Conservation (phyloP, 2,888 invertebrate genomes). For the Leptinotarsa haldemani region DNA sequence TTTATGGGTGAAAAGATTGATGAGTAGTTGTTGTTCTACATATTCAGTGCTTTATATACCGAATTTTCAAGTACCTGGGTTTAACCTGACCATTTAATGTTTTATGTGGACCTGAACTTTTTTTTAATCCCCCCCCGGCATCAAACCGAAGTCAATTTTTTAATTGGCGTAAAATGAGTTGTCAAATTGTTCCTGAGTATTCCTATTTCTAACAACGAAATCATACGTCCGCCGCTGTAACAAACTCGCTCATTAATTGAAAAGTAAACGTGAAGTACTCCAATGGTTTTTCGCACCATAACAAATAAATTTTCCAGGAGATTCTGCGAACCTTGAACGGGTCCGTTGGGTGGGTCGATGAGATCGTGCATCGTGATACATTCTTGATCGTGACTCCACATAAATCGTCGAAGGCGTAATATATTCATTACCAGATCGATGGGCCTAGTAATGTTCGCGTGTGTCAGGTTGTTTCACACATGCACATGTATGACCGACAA, state of each 20-base stretch:
- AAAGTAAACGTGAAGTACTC: slow-evolving; percentile 27
- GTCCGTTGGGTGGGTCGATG: slow-evolving; percentile 47
- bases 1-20: too few relatives aligned
- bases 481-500: too few relatives aligned
- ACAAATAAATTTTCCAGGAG: slow-evolving; percentile 32
- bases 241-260: slow-evolving; percentile 21
- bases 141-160: too few relatives aligned
- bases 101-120: too few relatives aligned
- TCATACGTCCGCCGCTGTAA: not conserved
- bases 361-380: slow-evolving; percentile 50
- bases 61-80: too few relatives aligned
- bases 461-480: slow-evolving; percentile 1
- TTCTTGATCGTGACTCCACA: slow-evolving; percentile 11
- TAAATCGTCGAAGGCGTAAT: slow-evolving; percentile 15
- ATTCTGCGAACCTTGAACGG: slow-evolving; percentile 49
- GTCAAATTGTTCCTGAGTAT: too few relatives aligned
- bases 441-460: slow-evolving; percentile 9
- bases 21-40: too few relatives aligned
- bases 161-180: too few relatives aligned
- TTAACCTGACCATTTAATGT: too few relatives aligned
- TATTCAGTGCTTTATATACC: too few relatives aligned
- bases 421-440: slow-evolving; percentile 26
- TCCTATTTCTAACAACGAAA: too few relatives aligned
- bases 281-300: slow-evolving; percentile 19
- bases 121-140: too few relatives aligned